A percentile compares a stretch with the other conserved stretches of the same genome.
phyloP scores from a whole-genome alignment of 2,888 invertebrate species.

The Camptogramma bilineatum region DNA sequence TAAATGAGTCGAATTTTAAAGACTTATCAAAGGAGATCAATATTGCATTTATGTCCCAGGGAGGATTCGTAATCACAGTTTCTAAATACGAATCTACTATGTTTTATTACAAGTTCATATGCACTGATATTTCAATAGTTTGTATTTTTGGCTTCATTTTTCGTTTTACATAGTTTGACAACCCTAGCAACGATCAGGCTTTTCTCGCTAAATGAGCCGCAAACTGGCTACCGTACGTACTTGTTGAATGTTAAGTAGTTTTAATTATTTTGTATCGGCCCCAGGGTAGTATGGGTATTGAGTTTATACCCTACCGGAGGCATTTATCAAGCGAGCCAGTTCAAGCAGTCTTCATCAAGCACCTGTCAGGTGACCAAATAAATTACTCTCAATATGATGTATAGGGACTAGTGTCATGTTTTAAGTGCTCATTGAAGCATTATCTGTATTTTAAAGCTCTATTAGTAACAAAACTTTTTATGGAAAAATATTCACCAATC shows the following conservation, averaged over 20 bases:
- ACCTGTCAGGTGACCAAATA: slow-evolving; percentile 14
- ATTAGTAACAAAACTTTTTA: too few species aligned
- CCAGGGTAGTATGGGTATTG: slow-evolving; percentile 58
- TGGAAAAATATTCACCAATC: too few species aligned
- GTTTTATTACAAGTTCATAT: too few species aligned
- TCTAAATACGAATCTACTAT: too few species aligned
- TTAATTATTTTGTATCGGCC: slow-evolving; percentile 81
- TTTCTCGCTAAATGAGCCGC: slow-evolving; percentile 69
- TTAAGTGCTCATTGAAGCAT: background rate
- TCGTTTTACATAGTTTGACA: slow-evolving; percentile 15
- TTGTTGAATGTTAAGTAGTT: slow-evolving; percentile 83
- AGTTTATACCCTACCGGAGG: slow-evolving; percentile 59
- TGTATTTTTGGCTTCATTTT: too few species aligned
- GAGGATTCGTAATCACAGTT: too few species aligned
- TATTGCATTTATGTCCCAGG: too few species aligned
- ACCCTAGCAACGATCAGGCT: slow-evolving; percentile 37
- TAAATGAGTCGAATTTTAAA: too few species aligned
- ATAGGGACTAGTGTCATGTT: background rate
- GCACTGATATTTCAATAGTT: too few species aligned
- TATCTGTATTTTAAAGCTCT: background rate
- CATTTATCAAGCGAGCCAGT: slow-evolving; percentile 64
- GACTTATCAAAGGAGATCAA: too few species aligned
- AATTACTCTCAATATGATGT: slow-evolving; percentile 8
- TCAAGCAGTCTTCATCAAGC: slow-evolving; percentile 21
- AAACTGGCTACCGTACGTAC: slow-evolving; percentile 75